Conservation (phyloP, 1,140 invertebrate genomes). For the Drosophila pallidifrons region DNA sequence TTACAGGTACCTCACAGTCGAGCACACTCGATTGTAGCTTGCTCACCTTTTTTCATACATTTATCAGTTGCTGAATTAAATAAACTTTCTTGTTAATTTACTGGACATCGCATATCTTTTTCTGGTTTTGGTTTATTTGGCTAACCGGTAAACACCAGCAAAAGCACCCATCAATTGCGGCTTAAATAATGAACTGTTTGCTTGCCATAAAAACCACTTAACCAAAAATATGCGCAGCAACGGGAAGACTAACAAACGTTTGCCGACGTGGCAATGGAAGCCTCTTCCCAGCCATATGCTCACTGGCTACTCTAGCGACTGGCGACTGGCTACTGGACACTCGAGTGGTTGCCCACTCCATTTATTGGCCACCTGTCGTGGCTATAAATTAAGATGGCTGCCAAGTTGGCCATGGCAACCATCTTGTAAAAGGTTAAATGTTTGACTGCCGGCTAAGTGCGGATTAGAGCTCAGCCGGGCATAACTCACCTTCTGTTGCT, state of each 20-base stretch:
- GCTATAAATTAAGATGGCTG: constrained; percentile 72
- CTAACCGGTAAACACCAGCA: constrained; percentile 17
- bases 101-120: not conserved
- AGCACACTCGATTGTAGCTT: too few species aligned
- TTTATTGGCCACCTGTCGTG: constrained; percentile 43
- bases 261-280: not conserved
- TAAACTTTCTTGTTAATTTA: not conserved
- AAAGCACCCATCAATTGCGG: constrained; percentile 48
- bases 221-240: constrained; percentile 62
- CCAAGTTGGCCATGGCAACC: constrained; percentile 24
- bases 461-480: constrained; percentile 64
- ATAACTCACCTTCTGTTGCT: constrained; percentile 79
- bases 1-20: too few species aligned
- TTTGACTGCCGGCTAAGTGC: constrained; percentile 68
- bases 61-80: not conserved
- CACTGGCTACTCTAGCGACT: not conserved
- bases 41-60: too few species aligned
- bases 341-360: not conserved
- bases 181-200: constrained; percentile 62
- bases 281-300: not conserved
- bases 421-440: constrained; percentile 79
- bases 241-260: not conserved
- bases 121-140: constrained; percentile 6
- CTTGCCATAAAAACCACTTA: constrained; percentile 73
- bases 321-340: not conserved